Conservation (phyloP, 2,888 invertebrate species). For the Cryptocheilus praepositus region DNA sequence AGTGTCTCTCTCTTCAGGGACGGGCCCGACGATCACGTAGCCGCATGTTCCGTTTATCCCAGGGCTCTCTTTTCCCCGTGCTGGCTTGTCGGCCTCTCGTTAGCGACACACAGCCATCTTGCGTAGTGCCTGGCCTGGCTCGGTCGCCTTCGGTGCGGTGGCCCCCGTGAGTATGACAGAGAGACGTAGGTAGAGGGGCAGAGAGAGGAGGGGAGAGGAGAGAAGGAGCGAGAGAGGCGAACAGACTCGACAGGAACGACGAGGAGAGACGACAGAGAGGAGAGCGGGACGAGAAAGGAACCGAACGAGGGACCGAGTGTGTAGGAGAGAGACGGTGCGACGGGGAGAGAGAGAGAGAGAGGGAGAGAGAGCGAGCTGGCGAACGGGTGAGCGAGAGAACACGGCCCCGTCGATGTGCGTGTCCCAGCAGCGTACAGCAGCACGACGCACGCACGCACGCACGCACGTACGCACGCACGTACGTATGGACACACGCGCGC, state of each 20-base stretch:
- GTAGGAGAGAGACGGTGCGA: conserved; percentile 32
- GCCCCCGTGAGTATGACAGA: conserved; percentile 53
- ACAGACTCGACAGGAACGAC: neutral
- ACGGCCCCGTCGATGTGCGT: conserved; percentile 48
- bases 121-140: conserved; percentile 56
- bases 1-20: conserved; percentile 67
- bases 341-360: conserved; percentile 11
- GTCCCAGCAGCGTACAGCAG: conserved; percentile 36
- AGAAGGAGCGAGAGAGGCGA: neutral
- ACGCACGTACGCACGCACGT: conserved; percentile 7
- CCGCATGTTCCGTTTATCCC: conserved; percentile 64
- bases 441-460: conserved; percentile 16
- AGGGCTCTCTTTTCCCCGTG: conserved; percentile 48
- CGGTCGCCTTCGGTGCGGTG: conserved; percentile 57
- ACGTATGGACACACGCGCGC: conserved; percentile 13
- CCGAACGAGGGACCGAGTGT: conserved; percentile 22
- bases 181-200: conserved; percentile 21
- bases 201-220: conserved; percentile 28
- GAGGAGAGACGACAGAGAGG: conserved; percentile 1
- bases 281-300: conserved; percentile 9
- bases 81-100: conserved; percentile 56
- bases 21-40: conserved; percentile 61
- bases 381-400: neutral
- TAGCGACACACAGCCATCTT: conserved; percentile 67
- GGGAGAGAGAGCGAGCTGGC: conserved; percentile 21